A percentile compares a stretch with the other conserved stretches of the same genome.
phyloP scores from a whole-genome alignment of 2,888 invertebrate genomes.

The Amphimallon solstitiale region DNA sequence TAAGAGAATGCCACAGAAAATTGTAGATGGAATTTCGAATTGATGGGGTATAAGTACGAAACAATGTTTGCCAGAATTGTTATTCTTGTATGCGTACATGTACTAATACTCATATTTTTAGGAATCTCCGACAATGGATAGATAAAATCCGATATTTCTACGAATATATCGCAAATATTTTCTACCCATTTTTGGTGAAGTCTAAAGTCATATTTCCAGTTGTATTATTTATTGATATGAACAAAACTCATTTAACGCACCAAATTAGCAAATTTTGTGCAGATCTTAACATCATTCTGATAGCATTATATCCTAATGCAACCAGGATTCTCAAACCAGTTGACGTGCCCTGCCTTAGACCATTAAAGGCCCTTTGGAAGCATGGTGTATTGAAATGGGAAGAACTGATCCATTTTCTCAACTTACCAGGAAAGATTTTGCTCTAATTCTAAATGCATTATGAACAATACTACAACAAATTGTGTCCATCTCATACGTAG shows the following conservation, averaged over 20 bases:
- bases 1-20: too few species aligned
- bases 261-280: not conserved
- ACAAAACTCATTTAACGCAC: not conserved
- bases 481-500: too few species aligned
- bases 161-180: constrained; percentile 55
- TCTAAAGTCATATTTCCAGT: constrained; percentile 51
- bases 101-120: too few species aligned
- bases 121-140: constrained; percentile 58
- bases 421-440: not conserved
- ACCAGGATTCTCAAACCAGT: not conserved
- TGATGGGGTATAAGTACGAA: constrained; percentile 53
- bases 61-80: too few species aligned
- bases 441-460: not conserved
- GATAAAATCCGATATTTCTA: constrained; percentile 60
- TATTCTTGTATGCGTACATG: too few species aligned
- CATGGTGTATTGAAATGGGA: not conserved
- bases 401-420: not conserved
- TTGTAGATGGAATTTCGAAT: constrained; percentile 52
- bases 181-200: constrained; percentile 3
- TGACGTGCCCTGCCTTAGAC: not conserved
- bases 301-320: not conserved
- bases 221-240: constrained; percentile 39
- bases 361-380: not conserved
- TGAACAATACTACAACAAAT: too few species aligned
- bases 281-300: not conserved